These are phyloP conservation scores for Plebejus argus DNA, from an alignment of 2,888 invertebrate species.

Conservation along the genomic window DNA sequence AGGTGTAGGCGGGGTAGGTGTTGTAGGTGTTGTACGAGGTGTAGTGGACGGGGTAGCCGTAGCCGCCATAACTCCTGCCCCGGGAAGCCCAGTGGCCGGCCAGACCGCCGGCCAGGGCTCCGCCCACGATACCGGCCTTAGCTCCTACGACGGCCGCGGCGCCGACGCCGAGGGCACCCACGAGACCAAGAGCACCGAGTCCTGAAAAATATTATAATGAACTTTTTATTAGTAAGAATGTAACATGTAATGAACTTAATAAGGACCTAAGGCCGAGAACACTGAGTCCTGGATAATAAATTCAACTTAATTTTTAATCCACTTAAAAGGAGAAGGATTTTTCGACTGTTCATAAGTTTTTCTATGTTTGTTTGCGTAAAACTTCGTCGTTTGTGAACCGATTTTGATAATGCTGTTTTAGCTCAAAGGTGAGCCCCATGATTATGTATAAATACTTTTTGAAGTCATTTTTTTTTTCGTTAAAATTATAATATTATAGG, in stretches of 20 bases:
- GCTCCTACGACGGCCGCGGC: slow-evolving; percentile 59
- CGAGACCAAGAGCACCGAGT: slow-evolving; percentile 50
- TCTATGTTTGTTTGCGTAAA: too few species aligned
- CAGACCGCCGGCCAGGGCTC: slow-evolving; percentile 55
- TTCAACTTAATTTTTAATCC: too few species aligned
- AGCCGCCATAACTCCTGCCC: slow-evolving; percentile 43
- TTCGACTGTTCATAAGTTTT: not conserved
- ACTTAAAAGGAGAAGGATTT: not conserved
- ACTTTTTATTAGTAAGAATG: too few species aligned
- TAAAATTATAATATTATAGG: too few species aligned
- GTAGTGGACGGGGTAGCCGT: slow-evolving; percentile 26
- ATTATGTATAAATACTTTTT: too few species aligned
- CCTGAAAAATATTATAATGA: slow-evolving; percentile 46
- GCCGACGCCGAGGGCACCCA: slow-evolving; percentile 48
- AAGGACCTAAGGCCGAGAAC: slow-evolving; percentile 51
- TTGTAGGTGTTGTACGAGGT: slow-evolving; percentile 6
- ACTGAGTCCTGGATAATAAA: slow-evolving; percentile 48
- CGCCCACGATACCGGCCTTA: slow-evolving; percentile 65
- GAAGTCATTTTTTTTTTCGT: too few species aligned
- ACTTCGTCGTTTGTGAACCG: too few species aligned
- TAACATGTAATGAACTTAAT: too few species aligned
- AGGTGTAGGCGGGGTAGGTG: not conserved
- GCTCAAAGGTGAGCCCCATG: too few species aligned
- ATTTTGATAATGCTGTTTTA: too few species aligned
- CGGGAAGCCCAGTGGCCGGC: slow-evolving; percentile 36